These are phyloP conservation scores for Caenorhabditis angaria DNA, from an alignment of 2,888 invertebrate species.

Conservation along the genomic window DNA sequence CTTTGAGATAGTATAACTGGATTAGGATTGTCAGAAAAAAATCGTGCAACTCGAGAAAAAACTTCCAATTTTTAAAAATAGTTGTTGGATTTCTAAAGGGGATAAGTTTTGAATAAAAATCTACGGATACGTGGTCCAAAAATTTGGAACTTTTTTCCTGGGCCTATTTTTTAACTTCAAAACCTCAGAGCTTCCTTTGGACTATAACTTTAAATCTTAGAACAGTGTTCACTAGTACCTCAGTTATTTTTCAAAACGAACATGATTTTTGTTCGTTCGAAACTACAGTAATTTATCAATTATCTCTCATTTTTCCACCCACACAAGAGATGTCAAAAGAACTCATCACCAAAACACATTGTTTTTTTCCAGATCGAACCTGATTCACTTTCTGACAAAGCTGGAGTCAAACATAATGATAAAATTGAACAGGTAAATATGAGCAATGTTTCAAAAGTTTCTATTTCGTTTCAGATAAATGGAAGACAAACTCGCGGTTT, in stretches of 20 bases:
- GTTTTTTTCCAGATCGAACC: conserved; percentile 51
- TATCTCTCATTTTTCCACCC: background rate
- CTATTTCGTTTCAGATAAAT: conserved; percentile 24
- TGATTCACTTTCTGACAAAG: conserved; percentile 64
- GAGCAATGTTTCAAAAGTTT: background rate
- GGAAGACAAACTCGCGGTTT: conserved; percentile 40
- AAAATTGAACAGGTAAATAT: conserved; percentile 40
- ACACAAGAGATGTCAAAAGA: conserved; percentile 11
- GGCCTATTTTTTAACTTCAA: too few relatives aligned
- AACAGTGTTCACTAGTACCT: too few relatives aligned
- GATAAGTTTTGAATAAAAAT: too few relatives aligned
- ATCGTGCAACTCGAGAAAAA: background rate
- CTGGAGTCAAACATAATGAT: conserved; percentile 55
- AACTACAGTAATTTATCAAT: background rate
- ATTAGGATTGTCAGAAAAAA: too few relatives aligned
- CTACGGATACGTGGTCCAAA: too few relatives aligned
- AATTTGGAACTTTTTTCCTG: too few relatives aligned
- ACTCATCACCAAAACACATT: conserved; percentile 2
- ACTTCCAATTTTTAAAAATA: too few relatives aligned
- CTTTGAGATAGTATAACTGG: background rate
- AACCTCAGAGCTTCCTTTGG: too few relatives aligned
- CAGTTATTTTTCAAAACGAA: background rate
- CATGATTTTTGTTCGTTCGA: background rate
- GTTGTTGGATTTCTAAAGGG: too few relatives aligned
- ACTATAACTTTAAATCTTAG: too few relatives aligned